phyloP scores from a whole-genome alignment of 2,797 vertebrate genomes.

The Phataginus tricuspis region DNA sequence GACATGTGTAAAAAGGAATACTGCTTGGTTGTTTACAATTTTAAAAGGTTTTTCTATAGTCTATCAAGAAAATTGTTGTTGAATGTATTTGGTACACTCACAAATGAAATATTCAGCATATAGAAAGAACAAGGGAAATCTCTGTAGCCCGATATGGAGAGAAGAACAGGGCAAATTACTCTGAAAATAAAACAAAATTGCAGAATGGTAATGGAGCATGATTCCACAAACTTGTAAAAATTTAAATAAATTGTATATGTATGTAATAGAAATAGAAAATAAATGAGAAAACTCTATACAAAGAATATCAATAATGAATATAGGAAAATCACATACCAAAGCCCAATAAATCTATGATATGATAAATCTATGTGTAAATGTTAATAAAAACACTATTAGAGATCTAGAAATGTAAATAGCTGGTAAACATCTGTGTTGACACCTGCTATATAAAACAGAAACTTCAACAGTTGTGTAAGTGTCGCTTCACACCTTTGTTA shows the following conservation, averaged over 20 bases:
- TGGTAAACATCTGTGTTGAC: not conserved
- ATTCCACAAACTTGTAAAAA: not conserved
- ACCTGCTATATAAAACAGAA: not conserved
- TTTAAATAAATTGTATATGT: not conserved
- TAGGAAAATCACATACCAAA: not conserved
- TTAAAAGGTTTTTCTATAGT: not conserved
- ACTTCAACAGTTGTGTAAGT: not conserved
- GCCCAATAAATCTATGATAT: not conserved
- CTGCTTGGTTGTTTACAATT: not conserved
- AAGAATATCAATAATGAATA: not conserved
- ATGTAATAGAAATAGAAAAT: not conserved
- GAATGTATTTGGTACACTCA: not conserved
- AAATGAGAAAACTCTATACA: not conserved
- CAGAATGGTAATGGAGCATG: not conserved
- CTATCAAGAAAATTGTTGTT: not conserved
- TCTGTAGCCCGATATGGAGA: not conserved
- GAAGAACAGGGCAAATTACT: not conserved
- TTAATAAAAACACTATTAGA: not conserved
- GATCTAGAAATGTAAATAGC: not conserved
- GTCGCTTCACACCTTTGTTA: not conserved
- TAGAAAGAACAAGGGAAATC: not conserved
- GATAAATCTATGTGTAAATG: not conserved
- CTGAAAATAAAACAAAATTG: not conserved
- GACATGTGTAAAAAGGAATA: not conserved
- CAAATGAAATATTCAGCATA: not conserved